phyloP scores from a whole-genome alignment of 2,888 invertebrate species.

The Erannis defoliaria region DNA sequence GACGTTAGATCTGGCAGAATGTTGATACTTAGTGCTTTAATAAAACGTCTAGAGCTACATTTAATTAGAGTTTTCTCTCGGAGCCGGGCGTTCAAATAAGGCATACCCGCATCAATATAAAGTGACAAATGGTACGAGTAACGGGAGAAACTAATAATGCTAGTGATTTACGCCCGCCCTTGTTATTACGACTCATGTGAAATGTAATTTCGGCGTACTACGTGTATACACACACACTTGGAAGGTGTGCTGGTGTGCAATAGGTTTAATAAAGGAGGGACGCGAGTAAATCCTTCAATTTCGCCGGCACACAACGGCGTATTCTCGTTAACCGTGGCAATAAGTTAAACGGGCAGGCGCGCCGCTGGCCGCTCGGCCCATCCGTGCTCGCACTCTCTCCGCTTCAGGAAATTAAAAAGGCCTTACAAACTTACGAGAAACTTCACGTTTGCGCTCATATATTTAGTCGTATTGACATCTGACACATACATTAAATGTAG shows the following conservation, averaged over 20 bases:
- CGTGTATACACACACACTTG: conserved; percentile 74
- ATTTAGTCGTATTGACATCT: conserved; percentile 15
- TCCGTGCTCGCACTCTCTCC: conserved; percentile 33
- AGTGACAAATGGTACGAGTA: conserved; percentile 80
- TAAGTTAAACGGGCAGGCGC: conserved; percentile 82
- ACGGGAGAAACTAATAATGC: conserved; percentile 85
- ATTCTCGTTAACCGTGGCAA: conserved; percentile 86
- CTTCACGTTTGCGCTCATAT: conserved; percentile 58
- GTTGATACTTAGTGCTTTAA: neutral
- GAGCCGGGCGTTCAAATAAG: conserved; percentile 44
- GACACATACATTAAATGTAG: conserved; percentile 5
- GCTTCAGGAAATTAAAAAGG: conserved; percentile 77
- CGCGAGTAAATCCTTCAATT: conserved; percentile 87
- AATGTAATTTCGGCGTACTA: conserved; percentile 85
- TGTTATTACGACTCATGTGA: conserved; percentile 87
- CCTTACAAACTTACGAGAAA: conserved; percentile 45
- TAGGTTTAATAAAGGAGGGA: conserved; percentile 87
- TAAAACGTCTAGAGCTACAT: conserved; percentile 17
- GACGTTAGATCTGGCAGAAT: neutral
- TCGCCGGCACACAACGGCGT: conserved; percentile 85
- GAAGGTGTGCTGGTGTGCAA: conserved; percentile 70
- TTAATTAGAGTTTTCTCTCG: conserved; percentile 29
- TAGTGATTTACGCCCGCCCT: conserved; percentile 85
- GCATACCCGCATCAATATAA: conserved; percentile 71
- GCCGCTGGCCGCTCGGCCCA: conserved; percentile 42